These are phyloP conservation scores for Chaetura pelagica DNA, from an alignment of 2,113 vertebrate species.

Conservation along the genomic window DNA sequence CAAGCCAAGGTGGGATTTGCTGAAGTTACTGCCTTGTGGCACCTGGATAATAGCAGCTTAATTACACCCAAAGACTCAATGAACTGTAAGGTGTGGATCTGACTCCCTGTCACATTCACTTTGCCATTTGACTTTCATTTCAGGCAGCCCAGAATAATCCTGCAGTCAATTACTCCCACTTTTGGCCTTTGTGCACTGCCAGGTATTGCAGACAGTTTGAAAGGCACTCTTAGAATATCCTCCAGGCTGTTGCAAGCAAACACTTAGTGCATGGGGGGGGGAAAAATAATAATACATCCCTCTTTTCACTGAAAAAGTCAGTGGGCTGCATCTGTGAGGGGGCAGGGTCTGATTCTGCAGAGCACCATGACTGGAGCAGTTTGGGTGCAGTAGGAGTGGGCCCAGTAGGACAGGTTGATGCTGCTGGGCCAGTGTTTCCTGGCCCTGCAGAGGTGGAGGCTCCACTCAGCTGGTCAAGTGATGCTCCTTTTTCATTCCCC, in stretches of 20 bases:
- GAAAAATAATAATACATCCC: neutral
- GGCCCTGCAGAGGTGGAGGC: neutral
- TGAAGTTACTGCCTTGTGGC: neutral
- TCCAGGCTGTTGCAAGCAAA: slow-evolving; percentile 25
- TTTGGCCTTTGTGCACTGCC: slow-evolving; percentile 30
- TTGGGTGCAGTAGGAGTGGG: neutral
- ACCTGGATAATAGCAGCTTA: neutral
- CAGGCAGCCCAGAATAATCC: slow-evolving; percentile 5
- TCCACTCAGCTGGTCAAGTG: neutral
- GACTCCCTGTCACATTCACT: neutral
- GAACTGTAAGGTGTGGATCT: neutral
- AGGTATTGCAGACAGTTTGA: slow-evolving; percentile 47
- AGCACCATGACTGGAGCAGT: neutral
- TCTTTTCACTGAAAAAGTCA: neutral
- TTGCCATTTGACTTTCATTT: slow-evolving; percentile 14
- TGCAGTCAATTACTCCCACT: slow-evolving; percentile 54
- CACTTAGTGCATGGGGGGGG: neutral
- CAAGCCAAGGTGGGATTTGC: neutral
- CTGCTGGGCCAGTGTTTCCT: neutral
- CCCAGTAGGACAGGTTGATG: neutral
- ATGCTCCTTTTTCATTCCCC: neutral
- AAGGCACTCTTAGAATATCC: slow-evolving; percentile 40
- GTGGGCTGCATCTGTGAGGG: neutral
- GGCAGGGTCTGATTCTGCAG: neutral
- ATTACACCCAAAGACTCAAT: neutral